phyloP scores from a whole-genome alignment of 1,140 invertebrate species.

The Eumeta japonica region DNA sequence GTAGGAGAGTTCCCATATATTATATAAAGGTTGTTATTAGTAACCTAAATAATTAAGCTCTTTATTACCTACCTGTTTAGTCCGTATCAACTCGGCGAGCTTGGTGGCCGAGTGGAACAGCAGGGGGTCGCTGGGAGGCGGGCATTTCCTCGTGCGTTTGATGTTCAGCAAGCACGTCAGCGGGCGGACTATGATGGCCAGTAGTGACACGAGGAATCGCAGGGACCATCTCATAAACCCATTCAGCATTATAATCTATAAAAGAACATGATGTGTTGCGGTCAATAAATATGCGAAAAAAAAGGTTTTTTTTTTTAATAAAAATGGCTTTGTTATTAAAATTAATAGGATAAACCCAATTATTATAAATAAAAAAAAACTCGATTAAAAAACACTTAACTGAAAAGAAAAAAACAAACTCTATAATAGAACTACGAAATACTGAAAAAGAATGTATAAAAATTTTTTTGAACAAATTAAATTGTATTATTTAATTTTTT shows the following conservation, averaged over 20 bases:
- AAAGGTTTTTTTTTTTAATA: too few relatives aligned
- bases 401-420: too few relatives aligned
- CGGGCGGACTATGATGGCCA: conserved; percentile 40
- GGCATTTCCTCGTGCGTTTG: conserved; percentile 53
- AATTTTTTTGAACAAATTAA: too few relatives aligned
- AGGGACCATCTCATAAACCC: conserved; percentile 38
- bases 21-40: too few relatives aligned
- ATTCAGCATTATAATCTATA: conserved; percentile 43
- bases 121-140: conserved; percentile 60
- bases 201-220: conserved; percentile 38
- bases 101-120: conserved; percentile 62
- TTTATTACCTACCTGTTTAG: conserved; percentile 61
- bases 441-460: too few relatives aligned
- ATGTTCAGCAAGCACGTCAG: conserved; percentile 42
- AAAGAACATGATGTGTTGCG: conserved; percentile 11
- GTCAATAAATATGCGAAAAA: conserved; percentile 17
- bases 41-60: too few relatives aligned
- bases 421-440: too few relatives aligned
- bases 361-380: conserved; percentile 10
- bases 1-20: too few relatives aligned
- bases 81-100: conserved; percentile 62
- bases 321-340: conserved; percentile 7
- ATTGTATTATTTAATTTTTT: too few relatives aligned
- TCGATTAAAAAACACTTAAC: too few relatives aligned
- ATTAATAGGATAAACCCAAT: conserved; percentile 10